Evolutionary conservation across 2,797 vertebrate genomes (phyloP).

Genomic region (Galaxias olidus): DNA sequence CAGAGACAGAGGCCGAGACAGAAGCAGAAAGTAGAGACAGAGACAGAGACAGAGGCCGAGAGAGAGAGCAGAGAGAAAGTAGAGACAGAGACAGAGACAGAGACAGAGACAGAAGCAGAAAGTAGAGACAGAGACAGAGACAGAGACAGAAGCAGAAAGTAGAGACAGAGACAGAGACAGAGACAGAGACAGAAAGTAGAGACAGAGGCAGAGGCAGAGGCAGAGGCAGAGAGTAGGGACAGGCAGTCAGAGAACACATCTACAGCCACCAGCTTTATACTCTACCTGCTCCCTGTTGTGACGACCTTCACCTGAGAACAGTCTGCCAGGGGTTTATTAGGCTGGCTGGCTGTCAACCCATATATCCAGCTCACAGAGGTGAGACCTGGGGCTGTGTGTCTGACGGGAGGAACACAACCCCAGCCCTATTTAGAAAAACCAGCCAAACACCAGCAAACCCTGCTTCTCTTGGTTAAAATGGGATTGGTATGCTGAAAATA

Average conservation of each 20-base stretch:
- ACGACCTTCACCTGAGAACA: not conserved
- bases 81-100: too few species aligned
- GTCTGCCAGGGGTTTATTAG: not conserved
- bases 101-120: not conserved
- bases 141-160: not conserved
- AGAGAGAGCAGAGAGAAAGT: too few species aligned
- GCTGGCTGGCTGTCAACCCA: not conserved
- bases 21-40: too few species aligned
- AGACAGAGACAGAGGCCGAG: constrained; percentile 10
- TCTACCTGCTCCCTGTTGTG: not conserved
- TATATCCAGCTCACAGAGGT: not conserved
- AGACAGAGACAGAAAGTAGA: not conserved
- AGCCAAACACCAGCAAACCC: not conserved
- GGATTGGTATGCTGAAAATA: too few species aligned
- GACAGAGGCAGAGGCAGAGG: not conserved
- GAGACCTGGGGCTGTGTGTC: not conserved
- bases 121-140: constrained; percentile 1
- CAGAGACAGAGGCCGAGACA: not conserved
- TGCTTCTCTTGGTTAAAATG: not conserved
- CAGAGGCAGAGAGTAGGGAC: too few species aligned
- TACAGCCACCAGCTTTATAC: not conserved
- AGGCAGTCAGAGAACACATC: not conserved
- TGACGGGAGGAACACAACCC: not conserved
- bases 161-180: constrained; percentile 11
- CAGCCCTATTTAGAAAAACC: not conserved